phyloP scores from a whole-genome alignment of 2,113 vertebrate species.

The Prunella himalayana region DNA sequence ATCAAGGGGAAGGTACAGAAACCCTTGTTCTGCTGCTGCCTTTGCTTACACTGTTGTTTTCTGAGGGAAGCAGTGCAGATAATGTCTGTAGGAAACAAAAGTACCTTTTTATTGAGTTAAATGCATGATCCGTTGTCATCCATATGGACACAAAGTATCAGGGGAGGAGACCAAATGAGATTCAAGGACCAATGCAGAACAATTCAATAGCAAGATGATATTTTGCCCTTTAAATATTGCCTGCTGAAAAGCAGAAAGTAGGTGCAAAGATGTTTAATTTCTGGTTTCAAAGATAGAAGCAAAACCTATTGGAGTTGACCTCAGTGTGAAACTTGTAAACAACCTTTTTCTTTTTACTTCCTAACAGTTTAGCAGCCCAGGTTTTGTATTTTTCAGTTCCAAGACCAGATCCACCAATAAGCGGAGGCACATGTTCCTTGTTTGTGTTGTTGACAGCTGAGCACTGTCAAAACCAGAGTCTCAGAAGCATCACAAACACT shows the following conservation, averaged over 20 bases:
- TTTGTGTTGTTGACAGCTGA: background rate
- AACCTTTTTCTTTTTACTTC: background rate
- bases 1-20: constrained; percentile 93
- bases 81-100: background rate
- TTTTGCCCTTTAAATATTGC: background rate
- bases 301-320: background rate
- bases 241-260: background rate
- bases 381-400: background rate
- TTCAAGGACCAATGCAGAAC: background rate
- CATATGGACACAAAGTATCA: background rate
- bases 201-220: background rate
- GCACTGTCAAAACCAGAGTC: background rate
- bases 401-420: background rate
- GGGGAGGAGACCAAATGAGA: background rate
- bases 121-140: background rate
- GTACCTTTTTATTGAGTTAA: background rate
- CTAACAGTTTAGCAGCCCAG: background rate
- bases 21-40: background rate
- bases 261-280: background rate
- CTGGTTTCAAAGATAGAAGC: background rate
- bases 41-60: background rate
- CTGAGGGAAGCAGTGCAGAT: background rate
- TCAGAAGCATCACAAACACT: background rate
- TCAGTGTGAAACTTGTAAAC: background rate
- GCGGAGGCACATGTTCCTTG: background rate